phyloP scores from a whole-genome alignment of 1,140 invertebrate species.

The Aphis craccivora region DNA sequence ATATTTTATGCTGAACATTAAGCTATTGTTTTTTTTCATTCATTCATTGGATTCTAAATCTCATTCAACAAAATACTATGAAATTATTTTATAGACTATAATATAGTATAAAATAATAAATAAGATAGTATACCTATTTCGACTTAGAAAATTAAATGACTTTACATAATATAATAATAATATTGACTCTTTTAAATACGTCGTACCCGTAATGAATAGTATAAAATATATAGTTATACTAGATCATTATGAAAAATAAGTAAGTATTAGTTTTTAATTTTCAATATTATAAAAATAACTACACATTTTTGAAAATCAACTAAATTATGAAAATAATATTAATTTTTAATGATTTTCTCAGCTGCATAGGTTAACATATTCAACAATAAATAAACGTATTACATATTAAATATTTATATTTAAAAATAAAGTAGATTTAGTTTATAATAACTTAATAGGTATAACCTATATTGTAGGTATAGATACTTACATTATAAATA shows the following conservation, averaged over 20 bases:
- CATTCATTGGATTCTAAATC: slow-evolving; percentile 36
- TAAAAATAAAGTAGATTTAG: not conserved
- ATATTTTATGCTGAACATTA: slow-evolving; percentile 26
- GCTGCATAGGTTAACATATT: not conserved
- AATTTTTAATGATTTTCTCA: not conserved
- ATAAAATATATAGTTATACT: not conserved
- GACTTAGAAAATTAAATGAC: not conserved
- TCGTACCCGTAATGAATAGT: not conserved
- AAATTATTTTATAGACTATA: not conserved
- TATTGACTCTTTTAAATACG: not conserved
- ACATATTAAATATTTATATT: not conserved
- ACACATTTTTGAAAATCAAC: not conserved
- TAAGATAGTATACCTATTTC: not conserved
- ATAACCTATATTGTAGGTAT: no score
- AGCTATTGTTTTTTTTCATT: slow-evolving; percentile 40
- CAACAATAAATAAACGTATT: not conserved
- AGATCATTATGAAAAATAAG: not conserved
- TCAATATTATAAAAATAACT: not conserved
- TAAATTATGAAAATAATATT: not conserved
- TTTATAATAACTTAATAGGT: not conserved
- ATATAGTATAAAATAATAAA: not conserved
- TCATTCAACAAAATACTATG: slow-evolving; percentile 42
- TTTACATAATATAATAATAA: not conserved
- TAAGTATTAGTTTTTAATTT: not conserved
- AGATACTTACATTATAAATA: no score